Conservation (phyloP, 2,888 invertebrate genomes). For the Mimas tiliae region DNA sequence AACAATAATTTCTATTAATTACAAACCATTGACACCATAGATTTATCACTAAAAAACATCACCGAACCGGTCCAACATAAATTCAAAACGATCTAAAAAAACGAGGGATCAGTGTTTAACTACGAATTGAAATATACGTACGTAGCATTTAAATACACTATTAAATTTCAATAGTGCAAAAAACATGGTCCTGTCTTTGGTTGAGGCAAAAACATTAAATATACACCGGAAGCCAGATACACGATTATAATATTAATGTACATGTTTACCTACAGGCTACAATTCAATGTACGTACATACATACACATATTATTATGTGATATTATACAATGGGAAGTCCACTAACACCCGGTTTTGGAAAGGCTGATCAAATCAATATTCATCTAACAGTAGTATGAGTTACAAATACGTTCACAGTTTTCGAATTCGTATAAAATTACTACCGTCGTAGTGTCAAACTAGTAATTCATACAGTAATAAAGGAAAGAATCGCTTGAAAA, state of each 20-base stretch:
- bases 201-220: slow-evolving; percentile 19
- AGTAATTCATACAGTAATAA: too few species aligned
- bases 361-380: too few species aligned
- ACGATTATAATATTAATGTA: slow-evolving; percentile 21
- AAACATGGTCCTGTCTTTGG: slow-evolving; percentile 2
- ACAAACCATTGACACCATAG: too few species aligned
- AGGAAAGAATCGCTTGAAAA: too few species aligned
- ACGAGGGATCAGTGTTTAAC: slow-evolving; percentile 5
- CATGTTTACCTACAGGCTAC: slow-evolving; percentile 16
- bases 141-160: slow-evolving; percentile 18
- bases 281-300: background rate
- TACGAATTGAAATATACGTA: slow-evolving; percentile 14
- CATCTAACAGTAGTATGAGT: too few species aligned
- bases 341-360: too few species aligned
- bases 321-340: too few species aligned
- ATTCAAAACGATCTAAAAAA: background rate
- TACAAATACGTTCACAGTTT: too few species aligned
- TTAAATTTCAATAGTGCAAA: slow-evolving; percentile 21
- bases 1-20: too few species aligned
- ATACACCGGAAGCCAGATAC: slow-evolving; percentile 20
- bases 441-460: too few species aligned
- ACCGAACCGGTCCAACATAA: slow-evolving; percentile 3
- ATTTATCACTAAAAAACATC: too few species aligned
- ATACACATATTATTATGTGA: background rate
- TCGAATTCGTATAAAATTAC: too few species aligned